Percentiles rank a stretch among this genome's conserved stretches.
Evolutionary conservation across 1,140 invertebrate species (phyloP).

Genomic region (Drosophila navojoa): DNA sequence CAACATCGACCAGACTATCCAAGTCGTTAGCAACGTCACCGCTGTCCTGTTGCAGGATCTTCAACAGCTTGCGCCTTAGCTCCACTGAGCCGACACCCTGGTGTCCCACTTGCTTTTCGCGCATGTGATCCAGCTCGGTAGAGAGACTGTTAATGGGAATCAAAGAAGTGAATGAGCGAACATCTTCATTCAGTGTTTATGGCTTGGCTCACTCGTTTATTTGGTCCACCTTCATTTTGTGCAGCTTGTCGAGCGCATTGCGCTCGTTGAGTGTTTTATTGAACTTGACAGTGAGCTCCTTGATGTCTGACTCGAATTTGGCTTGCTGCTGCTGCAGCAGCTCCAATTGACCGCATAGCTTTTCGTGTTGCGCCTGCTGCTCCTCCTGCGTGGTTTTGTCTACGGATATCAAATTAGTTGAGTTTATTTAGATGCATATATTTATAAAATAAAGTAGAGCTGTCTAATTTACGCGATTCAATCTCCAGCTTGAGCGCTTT

Average conservation of each 20-base stretch:
- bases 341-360: conserved; percentile 62
- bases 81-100: conserved; percentile 53
- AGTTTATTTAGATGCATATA: neutral
- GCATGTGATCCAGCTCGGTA: conserved; percentile 65
- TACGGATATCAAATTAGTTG: conserved; percentile 6
- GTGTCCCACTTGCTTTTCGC: conserved; percentile 62
- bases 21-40: conserved; percentile 55
- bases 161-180: too few species aligned
- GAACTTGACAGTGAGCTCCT: conserved; percentile 63
- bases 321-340: conserved; percentile 58
- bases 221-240: conserved; percentile 81
- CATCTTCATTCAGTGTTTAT: neutral
- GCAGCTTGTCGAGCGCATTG: conserved; percentile 75
- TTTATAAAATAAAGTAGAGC: too few species aligned
- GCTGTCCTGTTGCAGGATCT: conserved; percentile 71
- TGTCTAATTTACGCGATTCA: conserved; percentile 61
- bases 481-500: conserved; percentile 76
- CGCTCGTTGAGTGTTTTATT: conserved; percentile 69
- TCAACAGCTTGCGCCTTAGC: conserved; percentile 70
- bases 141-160: conserved; percentile 49
- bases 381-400: conserved; percentile 75
- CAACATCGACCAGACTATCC: conserved; percentile 74
- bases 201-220: conserved; percentile 57
- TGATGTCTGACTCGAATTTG: conserved; percentile 66
- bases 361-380: conserved; percentile 65